These are phyloP conservation scores for Gymnoscopelus microlampas DNA, from an alignment of 2,797 vertebrate genomes.

Conservation along the genomic window DNA sequence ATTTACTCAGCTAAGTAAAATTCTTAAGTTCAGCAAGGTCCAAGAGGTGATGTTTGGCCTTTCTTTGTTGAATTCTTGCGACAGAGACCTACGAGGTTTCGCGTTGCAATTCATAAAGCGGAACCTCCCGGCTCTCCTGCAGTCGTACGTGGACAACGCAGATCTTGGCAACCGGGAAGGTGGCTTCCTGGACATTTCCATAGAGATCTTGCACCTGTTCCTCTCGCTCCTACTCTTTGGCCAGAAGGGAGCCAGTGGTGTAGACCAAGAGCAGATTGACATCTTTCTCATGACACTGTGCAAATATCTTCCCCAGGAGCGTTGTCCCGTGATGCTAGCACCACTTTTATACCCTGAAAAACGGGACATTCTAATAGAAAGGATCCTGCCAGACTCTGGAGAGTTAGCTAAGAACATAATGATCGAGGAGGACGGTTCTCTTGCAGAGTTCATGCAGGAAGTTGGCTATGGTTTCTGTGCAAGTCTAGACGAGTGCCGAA, in stretches of 20 bases:
- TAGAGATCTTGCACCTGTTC: constrained; percentile 99
- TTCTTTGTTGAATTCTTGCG: constrained; percentile 95
- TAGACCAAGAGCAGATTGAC: constrained; percentile 99
- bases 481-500: constrained; percentile 98
- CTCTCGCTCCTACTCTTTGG: constrained; percentile 99
- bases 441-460: constrained; percentile 99
- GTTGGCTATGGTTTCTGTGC: constrained; percentile 99
- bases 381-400: constrained; percentile 99
- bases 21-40: constrained; percentile 99
- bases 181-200: constrained; percentile 99
- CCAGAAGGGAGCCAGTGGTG: constrained; percentile 98
- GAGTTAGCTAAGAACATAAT: constrained; percentile 99
- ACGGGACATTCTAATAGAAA: constrained; percentile 99
- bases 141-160: constrained; percentile 95
- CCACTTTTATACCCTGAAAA: constrained; percentile 99
- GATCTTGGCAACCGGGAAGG: constrained; percentile 99
- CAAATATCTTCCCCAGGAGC: constrained; percentile 99
- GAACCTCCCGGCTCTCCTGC: constrained; percentile 98
- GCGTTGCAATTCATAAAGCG: constrained; percentile 98
- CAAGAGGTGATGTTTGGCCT: constrained; percentile 99
- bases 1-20: constrained; percentile 99
- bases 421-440: constrained; percentile 89
- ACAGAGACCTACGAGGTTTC: constrained; percentile 94
- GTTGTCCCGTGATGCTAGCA: constrained; percentile 99
- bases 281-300: constrained; percentile 98